Conservation (phyloP, 2,888 invertebrate genomes). For the Nomada fabriciana region DNA sequence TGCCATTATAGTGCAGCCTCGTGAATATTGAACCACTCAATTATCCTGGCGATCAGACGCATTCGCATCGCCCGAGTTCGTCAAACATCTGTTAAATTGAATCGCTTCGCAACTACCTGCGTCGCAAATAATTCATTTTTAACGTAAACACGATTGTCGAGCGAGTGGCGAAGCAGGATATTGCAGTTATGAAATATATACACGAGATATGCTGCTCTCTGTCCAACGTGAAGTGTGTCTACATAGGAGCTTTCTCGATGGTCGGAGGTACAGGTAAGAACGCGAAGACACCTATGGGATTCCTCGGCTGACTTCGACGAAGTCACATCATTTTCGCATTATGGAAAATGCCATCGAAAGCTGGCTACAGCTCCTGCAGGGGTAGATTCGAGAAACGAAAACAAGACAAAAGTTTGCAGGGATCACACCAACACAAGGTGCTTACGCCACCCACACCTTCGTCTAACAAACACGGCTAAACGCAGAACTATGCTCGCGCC, state of each 20-base stretch:
- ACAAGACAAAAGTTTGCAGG: not conserved
- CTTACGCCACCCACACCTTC: not conserved
- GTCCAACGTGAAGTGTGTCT: not conserved
- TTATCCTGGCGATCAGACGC: constrained; percentile 25
- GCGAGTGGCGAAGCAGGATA: not conserved
- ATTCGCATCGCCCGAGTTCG: constrained; percentile 36
- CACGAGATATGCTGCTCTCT: too few relatives aligned
- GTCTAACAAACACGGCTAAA: not conserved
- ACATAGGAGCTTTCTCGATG: not conserved
- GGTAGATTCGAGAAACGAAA: constrained; percentile 1
- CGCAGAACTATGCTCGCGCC: not conserved
- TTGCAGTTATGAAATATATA: not conserved
- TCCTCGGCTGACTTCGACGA: not conserved
- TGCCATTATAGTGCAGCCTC: constrained; percentile 31
- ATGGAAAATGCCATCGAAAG: constrained; percentile 15
- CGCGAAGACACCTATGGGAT: constrained; percentile 8
- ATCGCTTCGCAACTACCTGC: constrained; percentile 9
- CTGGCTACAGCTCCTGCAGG: not conserved
- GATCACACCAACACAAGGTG: not conserved
- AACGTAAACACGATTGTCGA: constrained; percentile 6
- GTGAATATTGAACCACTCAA: constrained; percentile 40
- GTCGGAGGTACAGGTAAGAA: constrained; percentile 10
- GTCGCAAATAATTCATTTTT: constrained; percentile 33
- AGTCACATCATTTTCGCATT: not conserved
- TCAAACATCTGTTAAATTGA: constrained; percentile 48